Percentiles rank a stretch among this genome's conserved stretches.
phyloP scores from a whole-genome alignment of 2,113 vertebrate species.

The Ursus arctos region DNA sequence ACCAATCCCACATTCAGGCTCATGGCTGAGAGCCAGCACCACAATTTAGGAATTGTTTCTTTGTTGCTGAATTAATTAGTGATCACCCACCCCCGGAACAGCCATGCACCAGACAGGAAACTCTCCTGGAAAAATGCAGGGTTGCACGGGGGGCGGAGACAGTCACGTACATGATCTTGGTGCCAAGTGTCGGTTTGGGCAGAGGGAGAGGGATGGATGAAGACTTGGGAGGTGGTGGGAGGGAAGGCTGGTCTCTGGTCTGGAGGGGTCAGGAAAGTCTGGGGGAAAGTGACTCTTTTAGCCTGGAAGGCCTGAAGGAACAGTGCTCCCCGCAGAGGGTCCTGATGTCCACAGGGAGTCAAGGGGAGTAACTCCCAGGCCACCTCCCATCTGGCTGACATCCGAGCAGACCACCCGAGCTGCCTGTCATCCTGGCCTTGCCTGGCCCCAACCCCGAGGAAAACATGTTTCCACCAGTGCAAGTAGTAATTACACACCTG shows the following conservation, averaged over 20 bases:
- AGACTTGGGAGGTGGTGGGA: rapidly evolving
- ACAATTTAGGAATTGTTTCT: rapidly evolving
- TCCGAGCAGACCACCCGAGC: background rate
- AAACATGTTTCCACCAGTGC: background rate
- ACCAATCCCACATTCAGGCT: rapidly evolving
- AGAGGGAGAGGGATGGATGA: rapidly evolving
- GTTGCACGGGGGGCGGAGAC: no score
- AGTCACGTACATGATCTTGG: rapidly evolving
- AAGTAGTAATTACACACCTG: rapidly evolving
- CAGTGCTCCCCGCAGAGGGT: rapidly evolving
- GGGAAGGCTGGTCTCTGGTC: no score
- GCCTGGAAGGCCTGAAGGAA: no score
- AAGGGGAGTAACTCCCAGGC: rapidly evolving
- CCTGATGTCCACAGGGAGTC: rapidly evolving
- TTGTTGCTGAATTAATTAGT: rapidly evolving
- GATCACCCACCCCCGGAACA: rapidly evolving
- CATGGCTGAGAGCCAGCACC: rapidly evolving
- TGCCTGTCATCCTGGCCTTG: rapidly evolving
- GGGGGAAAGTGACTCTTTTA: rapidly evolving
- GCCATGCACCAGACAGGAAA: rapidly evolving
- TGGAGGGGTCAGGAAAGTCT: background rate
- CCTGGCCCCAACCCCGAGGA: rapidly evolving
- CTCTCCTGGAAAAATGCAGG: rapidly evolving
- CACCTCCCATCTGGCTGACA: background rate
- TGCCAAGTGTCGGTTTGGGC: rapidly evolving